Evolutionary conservation across 2,113 vertebrate species (phyloP).

Genomic region (Tragulus kanchil): DNA sequence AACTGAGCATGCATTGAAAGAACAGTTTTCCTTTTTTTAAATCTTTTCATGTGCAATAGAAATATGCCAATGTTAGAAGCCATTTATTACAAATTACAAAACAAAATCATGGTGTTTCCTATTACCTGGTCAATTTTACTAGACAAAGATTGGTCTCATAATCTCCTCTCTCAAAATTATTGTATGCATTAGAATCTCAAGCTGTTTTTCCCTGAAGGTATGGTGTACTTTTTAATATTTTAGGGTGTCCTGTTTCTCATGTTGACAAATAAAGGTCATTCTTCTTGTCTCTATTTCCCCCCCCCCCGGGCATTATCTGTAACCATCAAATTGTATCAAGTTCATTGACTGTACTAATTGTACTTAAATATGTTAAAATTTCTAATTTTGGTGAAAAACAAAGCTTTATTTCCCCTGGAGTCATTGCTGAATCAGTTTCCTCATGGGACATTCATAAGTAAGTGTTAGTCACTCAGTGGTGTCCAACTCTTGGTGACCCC

Average conservation of each 20-base stretch:
- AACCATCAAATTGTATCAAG: slow-evolving; percentile 50
- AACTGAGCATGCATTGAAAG: background rate
- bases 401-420: slow-evolving; percentile 41
- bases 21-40: background rate
- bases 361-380: slow-evolving; percentile 73
- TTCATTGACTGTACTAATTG: slow-evolving; percentile 63
- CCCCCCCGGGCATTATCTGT: background rate
- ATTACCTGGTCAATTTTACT: slow-evolving; percentile 16
- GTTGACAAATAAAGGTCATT: slow-evolving; percentile 67
- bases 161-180: background rate
- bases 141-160: background rate
- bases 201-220: background rate
- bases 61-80: background rate
- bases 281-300: slow-evolving; percentile 57
- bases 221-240: slow-evolving; percentile 50
- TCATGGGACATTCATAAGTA: slow-evolving; percentile 56
- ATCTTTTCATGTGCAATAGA: background rate
- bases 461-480: background rate
- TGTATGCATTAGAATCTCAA: background rate
- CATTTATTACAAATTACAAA: background rate
- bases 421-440: slow-evolving; percentile 55
- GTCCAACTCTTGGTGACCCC: background rate
- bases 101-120: background rate
- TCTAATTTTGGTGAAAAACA: slow-evolving; percentile 47
- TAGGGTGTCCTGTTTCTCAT: background rate